Percentiles rank a stretch among this genome's conserved stretches.
Evolutionary conservation across 1,140 invertebrate species (phyloP).

Genomic region (Trichogramma pretiosum): DNA sequence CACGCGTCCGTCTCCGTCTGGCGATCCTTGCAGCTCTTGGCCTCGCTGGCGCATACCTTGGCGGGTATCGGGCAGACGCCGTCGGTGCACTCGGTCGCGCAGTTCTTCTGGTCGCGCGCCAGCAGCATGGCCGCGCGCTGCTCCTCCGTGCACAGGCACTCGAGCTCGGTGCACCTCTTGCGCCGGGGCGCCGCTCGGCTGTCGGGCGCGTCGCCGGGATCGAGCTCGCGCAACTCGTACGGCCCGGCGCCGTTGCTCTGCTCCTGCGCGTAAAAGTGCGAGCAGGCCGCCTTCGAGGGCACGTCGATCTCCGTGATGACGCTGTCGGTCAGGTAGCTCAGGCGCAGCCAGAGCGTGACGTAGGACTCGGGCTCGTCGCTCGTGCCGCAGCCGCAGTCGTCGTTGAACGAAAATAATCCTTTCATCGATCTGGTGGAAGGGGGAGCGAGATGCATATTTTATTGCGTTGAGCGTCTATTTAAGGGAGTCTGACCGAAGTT

Average conservation of each 20-base stretch:
- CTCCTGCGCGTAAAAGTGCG: constrained; percentile 26
- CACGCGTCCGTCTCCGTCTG: neutral
- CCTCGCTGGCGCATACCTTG: neutral
- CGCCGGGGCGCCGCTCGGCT: neutral
- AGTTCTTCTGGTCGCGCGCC: neutral
- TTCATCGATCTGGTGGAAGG: constrained; percentile 25
- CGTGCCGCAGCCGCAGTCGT: constrained; percentile 19
- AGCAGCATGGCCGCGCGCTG: neutral
- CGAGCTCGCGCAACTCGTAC: constrained; percentile 28
- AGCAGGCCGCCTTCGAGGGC: constrained; percentile 7
- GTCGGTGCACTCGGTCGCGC: neutral
- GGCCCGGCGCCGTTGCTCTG: constrained; percentile 23
- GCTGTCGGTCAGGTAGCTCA: constrained; percentile 31
- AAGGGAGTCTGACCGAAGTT: too few species aligned
- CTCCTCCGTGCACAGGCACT: constrained; percentile 4
- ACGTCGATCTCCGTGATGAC: constrained; percentile 30
- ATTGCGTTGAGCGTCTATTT: too few species aligned
- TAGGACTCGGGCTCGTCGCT: constrained; percentile 9
- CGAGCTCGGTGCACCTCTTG: neutral
- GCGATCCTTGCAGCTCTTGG: neutral
- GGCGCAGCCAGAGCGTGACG: constrained; percentile 26
- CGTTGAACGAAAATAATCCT: constrained; percentile 21
- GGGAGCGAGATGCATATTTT: too few species aligned
- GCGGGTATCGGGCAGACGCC: too few species aligned
- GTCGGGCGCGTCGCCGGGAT: constrained; percentile 5